Evolutionary conservation across 2,113 vertebrate genomes (phyloP).

Genomic region (Motacilla alba): DNA sequence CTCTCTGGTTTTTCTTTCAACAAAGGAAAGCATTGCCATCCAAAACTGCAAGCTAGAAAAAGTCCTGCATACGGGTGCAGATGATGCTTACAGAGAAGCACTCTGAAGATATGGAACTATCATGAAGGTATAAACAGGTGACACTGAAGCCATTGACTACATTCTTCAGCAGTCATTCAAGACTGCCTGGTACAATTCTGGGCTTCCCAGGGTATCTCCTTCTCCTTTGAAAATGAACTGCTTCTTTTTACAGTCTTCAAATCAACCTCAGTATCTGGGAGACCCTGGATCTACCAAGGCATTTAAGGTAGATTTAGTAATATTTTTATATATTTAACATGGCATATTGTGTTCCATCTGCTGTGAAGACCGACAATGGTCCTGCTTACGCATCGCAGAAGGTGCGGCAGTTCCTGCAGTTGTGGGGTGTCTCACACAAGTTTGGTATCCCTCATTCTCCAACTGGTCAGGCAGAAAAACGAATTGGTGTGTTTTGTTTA

Average conservation of each 20-base stretch:
- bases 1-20: background rate
- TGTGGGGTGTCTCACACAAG: too few relatives aligned
- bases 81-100: background rate
- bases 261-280: background rate
- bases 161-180: background rate
- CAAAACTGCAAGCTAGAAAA: background rate
- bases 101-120: background rate
- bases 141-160: accelerated
- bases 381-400: too few relatives aligned
- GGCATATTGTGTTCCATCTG: background rate
- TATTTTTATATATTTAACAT: background rate
- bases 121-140: background rate
- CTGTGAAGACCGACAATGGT: too few relatives aligned
- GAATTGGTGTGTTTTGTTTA: background rate
- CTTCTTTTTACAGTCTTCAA: background rate
- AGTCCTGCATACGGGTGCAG: background rate
- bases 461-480: background rate
- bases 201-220: background rate
- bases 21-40: background rate
- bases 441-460: too few relatives aligned
- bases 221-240: background rate
- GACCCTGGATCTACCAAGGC: background rate
- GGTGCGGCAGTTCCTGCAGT: too few relatives aligned
- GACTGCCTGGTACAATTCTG: background rate
- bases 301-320: background rate